These are phyloP conservation scores for Chloropsis cyanopogon DNA, from an alignment of 2,113 vertebrate genomes.

Conservation along the genomic window DNA sequence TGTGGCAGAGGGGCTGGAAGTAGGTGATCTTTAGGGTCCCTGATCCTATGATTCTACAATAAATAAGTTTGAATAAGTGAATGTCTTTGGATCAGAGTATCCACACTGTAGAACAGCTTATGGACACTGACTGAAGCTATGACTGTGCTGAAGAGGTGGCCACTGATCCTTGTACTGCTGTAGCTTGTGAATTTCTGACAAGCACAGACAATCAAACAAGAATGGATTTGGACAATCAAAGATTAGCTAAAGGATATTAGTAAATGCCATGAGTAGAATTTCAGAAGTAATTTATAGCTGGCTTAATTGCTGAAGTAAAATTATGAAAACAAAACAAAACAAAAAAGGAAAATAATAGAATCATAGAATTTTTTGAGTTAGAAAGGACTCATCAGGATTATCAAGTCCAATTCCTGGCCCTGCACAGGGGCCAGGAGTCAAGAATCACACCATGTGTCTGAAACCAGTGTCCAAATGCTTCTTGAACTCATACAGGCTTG, in stretches of 20 bases:
- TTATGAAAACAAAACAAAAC: background rate
- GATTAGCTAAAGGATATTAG: background rate
- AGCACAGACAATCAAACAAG: background rate
- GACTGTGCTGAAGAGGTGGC: background rate
- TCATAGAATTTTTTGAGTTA: background rate
- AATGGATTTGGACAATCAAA: background rate
- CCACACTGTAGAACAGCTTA: background rate
- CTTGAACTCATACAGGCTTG: background rate
- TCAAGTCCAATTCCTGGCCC: background rate
- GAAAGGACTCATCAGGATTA: background rate
- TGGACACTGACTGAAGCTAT: background rate
- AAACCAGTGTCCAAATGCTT: background rate
- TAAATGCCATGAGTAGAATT: background rate
- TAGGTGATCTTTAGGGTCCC: background rate
- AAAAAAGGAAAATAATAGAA: background rate
- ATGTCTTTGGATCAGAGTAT: background rate
- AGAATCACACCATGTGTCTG: background rate
- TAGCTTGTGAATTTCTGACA: background rate
- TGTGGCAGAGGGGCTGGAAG: background rate
- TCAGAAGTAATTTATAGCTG: background rate
- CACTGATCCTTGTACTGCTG: background rate
- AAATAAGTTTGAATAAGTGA: background rate
- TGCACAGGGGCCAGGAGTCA: background rate
- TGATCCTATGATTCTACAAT: background rate
- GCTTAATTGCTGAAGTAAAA: background rate